These are phyloP conservation scores for Cryptus armator DNA, from an alignment of 2,888 invertebrate genomes.

Conservation along the genomic window DNA sequence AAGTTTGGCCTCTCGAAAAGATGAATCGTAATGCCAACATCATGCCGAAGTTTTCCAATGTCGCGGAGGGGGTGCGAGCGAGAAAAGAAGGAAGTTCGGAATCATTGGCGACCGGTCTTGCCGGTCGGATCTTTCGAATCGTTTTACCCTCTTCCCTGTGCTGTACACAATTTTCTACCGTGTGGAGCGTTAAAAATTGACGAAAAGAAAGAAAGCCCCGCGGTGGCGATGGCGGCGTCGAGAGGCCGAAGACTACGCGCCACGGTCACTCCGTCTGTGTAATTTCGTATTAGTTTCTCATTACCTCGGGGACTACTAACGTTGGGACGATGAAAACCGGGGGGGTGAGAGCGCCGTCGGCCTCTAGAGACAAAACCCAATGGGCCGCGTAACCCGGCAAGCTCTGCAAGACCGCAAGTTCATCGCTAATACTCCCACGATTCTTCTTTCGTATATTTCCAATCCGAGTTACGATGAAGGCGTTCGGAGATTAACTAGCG, in stretches of 20 bases:
- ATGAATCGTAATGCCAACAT: constrained; percentile 29
- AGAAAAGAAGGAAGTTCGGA: constrained; percentile 22
- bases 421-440: constrained; percentile 40
- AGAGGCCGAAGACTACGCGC: constrained; percentile 65
- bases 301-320: constrained; percentile 70
- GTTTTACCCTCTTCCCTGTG: neutral
- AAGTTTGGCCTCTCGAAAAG: constrained; percentile 35
- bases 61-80: constrained; percentile 7
- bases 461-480: constrained; percentile 69
- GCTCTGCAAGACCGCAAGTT: constrained; percentile 18
- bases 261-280: constrained; percentile 78
- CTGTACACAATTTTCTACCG: constrained; percentile 59
- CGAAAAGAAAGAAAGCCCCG: constrained; percentile 43
- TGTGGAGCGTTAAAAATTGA: constrained; percentile 71
- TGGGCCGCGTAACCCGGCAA: constrained; percentile 65
- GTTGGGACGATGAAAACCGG: constrained; percentile 14
- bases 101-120: constrained; percentile 49
- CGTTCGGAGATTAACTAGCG: constrained; percentile 66
- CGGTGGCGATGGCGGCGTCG: constrained; percentile 54
- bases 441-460: constrained; percentile 26
- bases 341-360: constrained; percentile 29
- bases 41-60: constrained; percentile 14
- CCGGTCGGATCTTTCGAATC: constrained; percentile 24
- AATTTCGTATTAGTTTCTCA: constrained; percentile 81
- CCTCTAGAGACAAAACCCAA: neutral